A percentile compares a stretch with the other conserved stretches of the same genome.
Evolutionary conservation across 92 coral and sea anemone genomes (phyloP).

Genomic region (Chrysogorgia sp.): DNA sequence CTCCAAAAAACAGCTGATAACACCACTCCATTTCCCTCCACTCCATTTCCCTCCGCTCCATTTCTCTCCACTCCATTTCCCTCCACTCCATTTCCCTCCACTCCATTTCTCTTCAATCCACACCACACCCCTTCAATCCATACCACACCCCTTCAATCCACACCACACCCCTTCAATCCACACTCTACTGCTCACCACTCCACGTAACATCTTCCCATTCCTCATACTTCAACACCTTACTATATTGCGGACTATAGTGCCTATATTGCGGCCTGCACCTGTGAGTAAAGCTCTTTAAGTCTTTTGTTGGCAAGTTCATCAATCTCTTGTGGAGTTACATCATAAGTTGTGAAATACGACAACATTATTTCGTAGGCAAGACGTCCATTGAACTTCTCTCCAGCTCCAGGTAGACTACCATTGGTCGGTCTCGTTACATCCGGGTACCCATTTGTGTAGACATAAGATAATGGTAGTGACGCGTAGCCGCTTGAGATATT

Average conservation of each 20-base stretch:
- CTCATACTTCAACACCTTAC: not conserved
- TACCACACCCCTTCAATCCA: not conserved
- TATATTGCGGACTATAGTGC: not conserved
- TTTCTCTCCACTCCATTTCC: not conserved
- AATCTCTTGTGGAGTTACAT: conserved; percentile 73
- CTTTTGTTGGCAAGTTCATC: conserved; percentile 78
- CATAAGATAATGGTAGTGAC: conserved; percentile 72
- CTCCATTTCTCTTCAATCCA: not conserved
- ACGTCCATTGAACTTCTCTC: conserved; percentile 67
- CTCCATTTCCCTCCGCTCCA: not conserved
- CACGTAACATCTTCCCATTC: not conserved
- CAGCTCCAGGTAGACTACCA: conserved; percentile 69
- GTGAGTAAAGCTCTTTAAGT: conserved; percentile 69
- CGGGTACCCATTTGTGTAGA: conserved; percentile 68
- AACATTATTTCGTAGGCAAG: conserved; percentile 74
- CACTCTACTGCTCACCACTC: not conserved
- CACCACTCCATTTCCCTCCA: not conserved
- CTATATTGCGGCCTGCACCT: conserved; percentile 12
- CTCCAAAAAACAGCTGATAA: not conserved
- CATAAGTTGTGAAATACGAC: conserved; percentile 74
- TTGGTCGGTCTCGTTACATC: conserved; percentile 72
- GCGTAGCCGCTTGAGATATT: conserved; percentile 89
- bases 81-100: not conserved
- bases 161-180: not conserved
- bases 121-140: not conserved